These are phyloP conservation scores for Metellina segmentata DNA, from an alignment of 2,888 invertebrate genomes.

Conservation along the genomic window DNA sequence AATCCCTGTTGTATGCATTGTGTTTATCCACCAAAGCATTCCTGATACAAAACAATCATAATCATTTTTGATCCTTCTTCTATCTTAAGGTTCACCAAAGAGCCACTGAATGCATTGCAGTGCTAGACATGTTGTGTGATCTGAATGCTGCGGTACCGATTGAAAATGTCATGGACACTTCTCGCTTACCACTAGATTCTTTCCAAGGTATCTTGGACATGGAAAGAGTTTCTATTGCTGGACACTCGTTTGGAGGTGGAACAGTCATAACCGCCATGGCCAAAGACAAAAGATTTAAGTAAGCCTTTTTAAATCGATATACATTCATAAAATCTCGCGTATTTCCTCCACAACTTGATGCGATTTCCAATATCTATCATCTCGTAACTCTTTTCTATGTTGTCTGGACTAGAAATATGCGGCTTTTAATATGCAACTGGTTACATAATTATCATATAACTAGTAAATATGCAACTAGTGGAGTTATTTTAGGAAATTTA, in stretches of 20 bases:
- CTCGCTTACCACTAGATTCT: slow-evolving; percentile 79
- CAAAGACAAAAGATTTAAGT: slow-evolving; percentile 83
- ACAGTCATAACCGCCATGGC: slow-evolving; percentile 84
- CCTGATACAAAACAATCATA: no score
- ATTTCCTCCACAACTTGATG: no score
- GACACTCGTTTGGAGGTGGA: slow-evolving; percentile 87
- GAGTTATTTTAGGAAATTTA: no score
- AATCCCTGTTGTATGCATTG: no score
- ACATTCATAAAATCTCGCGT: no score
- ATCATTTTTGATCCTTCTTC: background rate
- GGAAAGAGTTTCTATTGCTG: slow-evolving; percentile 83
- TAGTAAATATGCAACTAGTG: no score
- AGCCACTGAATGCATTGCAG: slow-evolving; percentile 83
- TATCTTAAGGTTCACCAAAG: slow-evolving; percentile 82
- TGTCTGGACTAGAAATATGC: no score
- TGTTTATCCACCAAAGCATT: no score
- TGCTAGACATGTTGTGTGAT: slow-evolving; percentile 82
- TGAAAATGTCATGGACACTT: slow-evolving; percentile 81
- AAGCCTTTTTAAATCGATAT: slow-evolving; percentile 75
- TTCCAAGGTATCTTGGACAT: slow-evolving; percentile 82
- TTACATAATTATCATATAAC: no score
- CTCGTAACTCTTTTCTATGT: no score
- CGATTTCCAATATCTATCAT: no score
- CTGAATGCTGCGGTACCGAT: slow-evolving; percentile 83
- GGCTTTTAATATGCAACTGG: no score